Conservation (phyloP, 1,140 invertebrate genomes). For the Octopus sinensis region DNA sequence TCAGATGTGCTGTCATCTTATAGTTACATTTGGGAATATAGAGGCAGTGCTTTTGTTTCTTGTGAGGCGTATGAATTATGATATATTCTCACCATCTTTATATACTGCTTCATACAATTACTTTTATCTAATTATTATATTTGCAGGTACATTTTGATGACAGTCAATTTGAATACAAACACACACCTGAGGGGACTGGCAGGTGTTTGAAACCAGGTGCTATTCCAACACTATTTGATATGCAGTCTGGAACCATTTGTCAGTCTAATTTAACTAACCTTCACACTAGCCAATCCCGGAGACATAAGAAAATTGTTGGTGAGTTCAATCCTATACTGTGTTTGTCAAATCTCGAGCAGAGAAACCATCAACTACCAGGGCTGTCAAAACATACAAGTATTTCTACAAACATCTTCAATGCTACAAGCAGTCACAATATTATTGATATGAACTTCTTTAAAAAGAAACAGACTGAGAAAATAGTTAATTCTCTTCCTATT, state of each 20-base stretch:
- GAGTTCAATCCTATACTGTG: neutral
- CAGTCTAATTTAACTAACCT: neutral
- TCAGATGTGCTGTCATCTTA: no score
- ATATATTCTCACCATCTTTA: no score
- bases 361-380: neutral
- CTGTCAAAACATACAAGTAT: neutral
- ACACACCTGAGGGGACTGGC: neutral
- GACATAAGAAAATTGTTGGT: neutral
- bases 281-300: neutral
- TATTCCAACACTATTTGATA: neutral
- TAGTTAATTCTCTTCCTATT: neutral
- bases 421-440: no score
- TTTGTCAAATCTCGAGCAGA: neutral
- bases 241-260: neutral
- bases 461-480: no score
- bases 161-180: neutral
- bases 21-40: no score
- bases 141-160: constrained; percentile 8
- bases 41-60: no score
- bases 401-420: no score
- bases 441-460: no score
- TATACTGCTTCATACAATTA: no score
- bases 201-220: neutral
- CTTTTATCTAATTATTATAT: neutral
- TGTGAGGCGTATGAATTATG: no score